Percentiles rank a stretch among this genome's conserved stretches.
Conservation (phyloP, 2,113 vertebrate species). For the Oriolus oriolus region DNA sequence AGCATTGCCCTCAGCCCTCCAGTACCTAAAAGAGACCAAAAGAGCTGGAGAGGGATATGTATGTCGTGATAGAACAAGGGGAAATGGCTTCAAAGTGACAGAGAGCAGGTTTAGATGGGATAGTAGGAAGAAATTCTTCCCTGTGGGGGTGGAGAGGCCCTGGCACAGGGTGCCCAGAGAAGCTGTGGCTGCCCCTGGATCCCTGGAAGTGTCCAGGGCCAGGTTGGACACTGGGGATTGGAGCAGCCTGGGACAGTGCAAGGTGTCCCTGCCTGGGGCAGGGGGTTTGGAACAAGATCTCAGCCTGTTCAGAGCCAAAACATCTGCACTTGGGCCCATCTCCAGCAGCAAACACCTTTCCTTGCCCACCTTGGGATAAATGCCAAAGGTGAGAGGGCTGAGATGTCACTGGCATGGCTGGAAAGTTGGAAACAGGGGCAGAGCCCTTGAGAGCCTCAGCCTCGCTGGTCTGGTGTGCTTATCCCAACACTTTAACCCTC, state of each 20-base stretch:
- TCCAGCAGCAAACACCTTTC: background rate
- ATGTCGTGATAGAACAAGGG: background rate
- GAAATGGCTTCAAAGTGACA: background rate
- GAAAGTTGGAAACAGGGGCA: background rate
- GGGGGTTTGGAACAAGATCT: background rate
- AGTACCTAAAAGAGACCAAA: background rate
- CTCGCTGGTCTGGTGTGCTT: accelerated
- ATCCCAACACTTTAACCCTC: background rate
- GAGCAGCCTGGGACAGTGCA: accelerated
- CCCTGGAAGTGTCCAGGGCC: background rate
- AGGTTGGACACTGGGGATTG: accelerated
- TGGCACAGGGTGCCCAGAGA: background rate
- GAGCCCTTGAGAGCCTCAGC: background rate
- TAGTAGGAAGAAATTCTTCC: background rate
- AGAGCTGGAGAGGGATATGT: background rate
- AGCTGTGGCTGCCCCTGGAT: background rate
- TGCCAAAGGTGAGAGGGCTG: accelerated
- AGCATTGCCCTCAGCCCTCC: background rate
- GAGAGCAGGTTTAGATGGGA: background rate
- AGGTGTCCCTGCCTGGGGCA: background rate
- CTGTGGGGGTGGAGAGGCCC: accelerated
- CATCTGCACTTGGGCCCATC: background rate
- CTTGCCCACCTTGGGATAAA: accelerated
- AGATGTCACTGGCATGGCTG: accelerated
- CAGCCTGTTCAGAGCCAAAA: background rate